Conservation (phyloP, 2,888 invertebrate genomes). For the Drosophila rellima region DNA sequence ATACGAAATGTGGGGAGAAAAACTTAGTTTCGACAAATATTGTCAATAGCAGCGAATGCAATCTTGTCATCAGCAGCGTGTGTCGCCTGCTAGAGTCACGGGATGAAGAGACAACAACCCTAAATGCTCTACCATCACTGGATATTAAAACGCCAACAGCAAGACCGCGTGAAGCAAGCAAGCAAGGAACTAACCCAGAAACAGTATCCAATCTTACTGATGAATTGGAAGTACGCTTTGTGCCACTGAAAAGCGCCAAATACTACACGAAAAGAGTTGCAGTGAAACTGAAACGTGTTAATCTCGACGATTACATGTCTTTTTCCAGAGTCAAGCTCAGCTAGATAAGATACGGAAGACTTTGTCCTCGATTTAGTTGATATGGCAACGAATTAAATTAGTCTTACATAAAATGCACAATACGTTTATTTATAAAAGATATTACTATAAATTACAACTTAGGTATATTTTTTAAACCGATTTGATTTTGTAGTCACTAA, state of each 20-base stretch:
- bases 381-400: not conserved
- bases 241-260: constrained; percentile 45
- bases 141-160: constrained; percentile 10
- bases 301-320: constrained; percentile 51
- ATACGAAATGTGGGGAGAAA: not conserved
- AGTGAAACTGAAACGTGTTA: constrained; percentile 60
- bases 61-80: constrained; percentile 26
- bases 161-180: not conserved
- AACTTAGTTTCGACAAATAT: not conserved
- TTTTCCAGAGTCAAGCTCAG: not conserved
- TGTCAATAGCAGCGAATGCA: not conserved
- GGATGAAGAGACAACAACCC: not conserved
- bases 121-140: not conserved
- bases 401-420: constrained; percentile 74
- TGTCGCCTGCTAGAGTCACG: not conserved
- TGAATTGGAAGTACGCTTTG: constrained; percentile 5
- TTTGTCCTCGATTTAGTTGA: not conserved
- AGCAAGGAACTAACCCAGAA: not conserved
- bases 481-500: constrained; percentile 50
- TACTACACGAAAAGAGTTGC: constrained; percentile 47
- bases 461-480: constrained; percentile 51
- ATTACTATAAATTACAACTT: constrained; percentile 79
- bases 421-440: constrained; percentile 78
- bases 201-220: not conserved
- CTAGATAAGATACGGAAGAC: not conserved